These are phyloP conservation scores for Neoascia interrupta DNA, from an alignment of 2,888 invertebrate genomes.

Conservation along the genomic window DNA sequence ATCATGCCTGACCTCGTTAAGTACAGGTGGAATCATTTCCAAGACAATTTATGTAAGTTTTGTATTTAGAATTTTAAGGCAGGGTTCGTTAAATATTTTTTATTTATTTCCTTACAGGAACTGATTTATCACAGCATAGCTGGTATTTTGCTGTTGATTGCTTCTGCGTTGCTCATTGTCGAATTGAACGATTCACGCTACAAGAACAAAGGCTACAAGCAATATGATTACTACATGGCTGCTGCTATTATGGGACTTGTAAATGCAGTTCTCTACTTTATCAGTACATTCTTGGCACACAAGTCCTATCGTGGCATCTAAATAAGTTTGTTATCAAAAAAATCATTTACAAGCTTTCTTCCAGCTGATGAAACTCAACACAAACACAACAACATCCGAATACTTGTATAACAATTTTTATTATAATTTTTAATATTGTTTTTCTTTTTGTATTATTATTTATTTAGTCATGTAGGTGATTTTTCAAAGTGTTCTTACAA, in stretches of 20 bases:
- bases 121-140: conserved; percentile 89
- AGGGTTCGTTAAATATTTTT: no score
- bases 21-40: conserved; percentile 90
- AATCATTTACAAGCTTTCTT: background rate
- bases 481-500: conserved; percentile 50
- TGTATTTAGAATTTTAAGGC: background rate
- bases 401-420: conserved; percentile 15
- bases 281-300: conserved; percentile 89
- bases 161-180: conserved; percentile 85
- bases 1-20: conserved; percentile 88
- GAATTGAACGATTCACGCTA: conserved; percentile 82
- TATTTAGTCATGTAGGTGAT: conserved; percentile 61
- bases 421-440: conserved; percentile 13
- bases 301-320: conserved; percentile 88
- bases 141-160: conserved; percentile 86
- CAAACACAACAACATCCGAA: conserved; percentile 18
- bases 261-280: conserved; percentile 85
- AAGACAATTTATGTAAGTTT: conserved; percentile 82
- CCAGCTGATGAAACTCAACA: background rate
- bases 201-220: conserved; percentile 73
- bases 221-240: conserved; percentile 85
- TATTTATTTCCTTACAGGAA: conserved; percentile 86
- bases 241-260: conserved; percentile 88
- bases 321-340: conserved; percentile 70
- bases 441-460: conserved; percentile 35